Evolutionary conservation across 2,113 vertebrate genomes (phyloP).

Genomic region (Bettongia penicillata): DNA sequence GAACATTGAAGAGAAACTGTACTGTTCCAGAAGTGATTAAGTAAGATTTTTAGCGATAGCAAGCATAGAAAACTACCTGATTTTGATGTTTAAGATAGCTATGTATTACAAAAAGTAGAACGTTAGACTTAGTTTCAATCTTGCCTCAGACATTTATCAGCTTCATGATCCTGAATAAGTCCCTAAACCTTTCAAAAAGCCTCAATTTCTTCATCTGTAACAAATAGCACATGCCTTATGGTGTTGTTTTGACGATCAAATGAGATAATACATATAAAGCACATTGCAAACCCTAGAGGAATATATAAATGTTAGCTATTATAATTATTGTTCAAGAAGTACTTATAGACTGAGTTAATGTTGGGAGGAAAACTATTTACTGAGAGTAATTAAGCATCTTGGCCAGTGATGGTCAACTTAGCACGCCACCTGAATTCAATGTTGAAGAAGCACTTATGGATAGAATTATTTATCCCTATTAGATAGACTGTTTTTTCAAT

Average conservation of each 20-base stretch:
- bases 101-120: not conserved
- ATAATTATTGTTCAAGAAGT: not conserved
- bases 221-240: not conserved
- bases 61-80: not conserved
- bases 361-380: not conserved
- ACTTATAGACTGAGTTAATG: not conserved
- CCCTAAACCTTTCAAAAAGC: not conserved
- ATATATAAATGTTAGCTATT: not conserved
- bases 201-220: not conserved
- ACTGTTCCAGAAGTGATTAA: not conserved
- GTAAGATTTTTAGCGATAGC: slow-evolving; percentile 25
- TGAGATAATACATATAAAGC: not conserved
- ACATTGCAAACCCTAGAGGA: not conserved
- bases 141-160: not conserved
- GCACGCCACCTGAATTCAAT: not conserved
- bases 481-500: not conserved
- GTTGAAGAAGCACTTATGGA: slow-evolving; percentile 18
- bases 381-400: slow-evolving; percentile 18
- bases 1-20: not conserved
- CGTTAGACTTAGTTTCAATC: not conserved
- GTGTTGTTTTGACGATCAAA: not conserved
- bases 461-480: not conserved
- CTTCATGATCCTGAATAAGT: not conserved
- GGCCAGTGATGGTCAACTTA: slow-evolving; percentile 1
- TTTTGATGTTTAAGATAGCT: slow-evolving; percentile 27